A percentile compares a stretch with the other conserved stretches of the same genome.
These are phyloP conservation scores for Aporophyla lueneburgensis DNA, from an alignment of 2,888 invertebrate genomes.

Conservation along the genomic window DNA sequence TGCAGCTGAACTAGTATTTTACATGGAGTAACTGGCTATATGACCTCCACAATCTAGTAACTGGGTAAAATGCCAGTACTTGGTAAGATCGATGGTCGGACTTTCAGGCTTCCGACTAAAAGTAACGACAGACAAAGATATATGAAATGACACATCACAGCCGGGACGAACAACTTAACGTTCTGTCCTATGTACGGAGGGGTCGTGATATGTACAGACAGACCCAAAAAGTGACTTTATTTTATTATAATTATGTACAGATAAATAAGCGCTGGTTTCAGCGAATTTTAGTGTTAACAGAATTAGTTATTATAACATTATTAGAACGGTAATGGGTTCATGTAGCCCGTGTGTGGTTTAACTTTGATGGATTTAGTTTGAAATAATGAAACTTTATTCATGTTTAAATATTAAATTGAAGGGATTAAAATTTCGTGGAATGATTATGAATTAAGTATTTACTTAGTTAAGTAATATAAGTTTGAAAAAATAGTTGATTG, in stretches of 20 bases:
- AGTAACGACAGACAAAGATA: not conserved
- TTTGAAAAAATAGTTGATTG: too few relatives aligned
- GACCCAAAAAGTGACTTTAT: too few relatives aligned
- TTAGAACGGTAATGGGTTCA: slow-evolving; percentile 54
- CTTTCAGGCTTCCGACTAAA: not conserved
- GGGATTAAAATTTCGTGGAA: not conserved
- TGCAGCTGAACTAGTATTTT: not conserved
- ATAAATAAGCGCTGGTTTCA: slow-evolving; percentile 40
- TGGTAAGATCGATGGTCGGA: not conserved
- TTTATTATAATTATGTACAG: not conserved
- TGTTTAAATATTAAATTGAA: slow-evolving; percentile 9
- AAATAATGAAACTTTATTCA: slow-evolving; percentile 23
- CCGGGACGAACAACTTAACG: not conserved
- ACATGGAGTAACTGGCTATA: not conserved
- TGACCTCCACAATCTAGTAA: not conserved
- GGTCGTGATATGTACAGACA: not conserved
- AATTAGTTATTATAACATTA: slow-evolving; percentile 65
- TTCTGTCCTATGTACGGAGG: not conserved
- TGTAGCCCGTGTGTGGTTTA: slow-evolving; percentile 29
- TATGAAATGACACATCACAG: not conserved
- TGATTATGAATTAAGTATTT: not conserved
- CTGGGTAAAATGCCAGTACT: not conserved
- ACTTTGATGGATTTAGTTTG: slow-evolving; percentile 31
- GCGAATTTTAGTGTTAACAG: slow-evolving; percentile 63
- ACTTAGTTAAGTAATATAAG: too few relatives aligned